Percentiles rank a stretch among this genome's conserved stretches.
These are phyloP conservation scores for Eupithecia insigniata DNA, from an alignment of 2,888 invertebrate species.

Conservation along the genomic window DNA sequence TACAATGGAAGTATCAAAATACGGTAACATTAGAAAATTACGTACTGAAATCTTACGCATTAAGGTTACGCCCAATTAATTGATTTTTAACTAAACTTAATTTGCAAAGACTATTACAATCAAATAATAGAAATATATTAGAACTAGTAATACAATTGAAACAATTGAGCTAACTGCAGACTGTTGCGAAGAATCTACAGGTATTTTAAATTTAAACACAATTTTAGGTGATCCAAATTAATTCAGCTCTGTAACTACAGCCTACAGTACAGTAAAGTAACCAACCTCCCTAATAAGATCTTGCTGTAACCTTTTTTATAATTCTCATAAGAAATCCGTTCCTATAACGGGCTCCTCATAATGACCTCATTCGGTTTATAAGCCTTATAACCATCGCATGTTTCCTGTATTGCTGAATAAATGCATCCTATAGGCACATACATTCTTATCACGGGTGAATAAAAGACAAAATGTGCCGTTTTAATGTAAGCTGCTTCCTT, in stretches of 20 bases:
- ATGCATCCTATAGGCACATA: constrained; percentile 49
- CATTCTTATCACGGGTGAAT: constrained; percentile 65
- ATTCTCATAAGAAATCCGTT: not conserved
- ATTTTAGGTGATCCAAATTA: too few species aligned
- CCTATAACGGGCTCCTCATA: not conserved
- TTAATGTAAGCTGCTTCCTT: constrained; percentile 67
- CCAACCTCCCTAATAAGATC: not conserved
- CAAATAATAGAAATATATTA: too few species aligned
- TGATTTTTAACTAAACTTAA: too few species aligned
- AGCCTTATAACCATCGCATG: constrained; percentile 15
- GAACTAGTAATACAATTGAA: too few species aligned
- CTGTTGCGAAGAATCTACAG: too few species aligned
- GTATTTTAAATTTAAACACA: too few species aligned
- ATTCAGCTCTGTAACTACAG: not conserved
- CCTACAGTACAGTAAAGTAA: not conserved
- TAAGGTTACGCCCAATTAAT: too few species aligned
- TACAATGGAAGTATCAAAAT: too few species aligned
- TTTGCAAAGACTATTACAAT: too few species aligned
- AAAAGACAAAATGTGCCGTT: constrained; percentile 65
- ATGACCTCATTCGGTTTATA: constrained; percentile 21
- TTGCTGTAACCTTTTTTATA: not conserved
- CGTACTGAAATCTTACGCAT: too few species aligned
- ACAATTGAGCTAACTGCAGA: too few species aligned
- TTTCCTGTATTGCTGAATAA: constrained; percentile 35
- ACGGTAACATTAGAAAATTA: too few species aligned